Base-by-base conservation (phyloP, 2,888 invertebrate genomes). In the Chrysolina haemoptera region DNA sequence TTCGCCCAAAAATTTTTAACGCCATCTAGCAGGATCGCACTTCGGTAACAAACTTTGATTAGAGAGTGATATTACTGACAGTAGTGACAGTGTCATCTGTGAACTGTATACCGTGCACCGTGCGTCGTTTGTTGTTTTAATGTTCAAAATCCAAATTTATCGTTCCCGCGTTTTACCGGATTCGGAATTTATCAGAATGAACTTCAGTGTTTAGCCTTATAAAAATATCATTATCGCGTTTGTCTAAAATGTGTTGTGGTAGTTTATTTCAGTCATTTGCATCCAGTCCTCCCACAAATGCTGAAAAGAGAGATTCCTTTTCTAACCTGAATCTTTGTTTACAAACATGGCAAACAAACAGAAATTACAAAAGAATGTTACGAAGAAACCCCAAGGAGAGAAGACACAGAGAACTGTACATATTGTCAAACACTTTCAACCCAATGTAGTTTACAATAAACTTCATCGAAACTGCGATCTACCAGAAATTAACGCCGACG, bases 321-420 rank as follows among this genome's bases (percentile, higher is more conserved):
- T 67, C 53, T 73, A 74, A 74, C 73, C 76, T 71, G 66, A 67
- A 67, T 66, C 43, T 67, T 71, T 72, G 67, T 76, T 71, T 64
- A 63, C 46, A 70, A 73, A 73, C 69, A 76, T 76, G 76, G 50
- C 68, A 48, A 65, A 68, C 64, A 71, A 71, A 70, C 65, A 64
- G 1, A 71, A 68, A 50, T 18, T n/a, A 22, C 67, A 64, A 50
- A 71, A 66, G 35, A 18, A 63, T 9, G 18, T 22, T 9, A 16
- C 48, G n/a, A 68, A 62, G 41, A 71, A 71, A 18, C 6, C 27
- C 10, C 18, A 16, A 27, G 40, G 50, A 12, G 53, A 50, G 35
- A 66, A 50, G 11, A 41, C 67, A 6, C 67, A 67, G 20, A 27
- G 53, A 14, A 67, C 40, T 67, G 67, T 67, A 53, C 22, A 50